These are phyloP conservation scores for Papilio machaon DNA, from an alignment of 1,140 invertebrate genomes.

Conservation along the genomic window DNA sequence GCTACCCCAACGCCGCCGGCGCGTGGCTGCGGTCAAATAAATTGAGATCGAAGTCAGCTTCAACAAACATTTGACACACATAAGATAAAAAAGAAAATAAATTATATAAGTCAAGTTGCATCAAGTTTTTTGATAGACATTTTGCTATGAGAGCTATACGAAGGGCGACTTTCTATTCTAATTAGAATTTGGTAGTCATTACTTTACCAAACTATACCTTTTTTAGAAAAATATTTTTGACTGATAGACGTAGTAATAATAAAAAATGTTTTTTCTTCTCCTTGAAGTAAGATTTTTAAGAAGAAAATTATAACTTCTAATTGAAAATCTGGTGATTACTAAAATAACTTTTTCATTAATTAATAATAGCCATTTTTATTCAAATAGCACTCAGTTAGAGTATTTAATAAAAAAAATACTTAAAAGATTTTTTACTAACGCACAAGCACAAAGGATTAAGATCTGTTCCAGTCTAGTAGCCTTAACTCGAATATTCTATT, in stretches of 20 bases:
- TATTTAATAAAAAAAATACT: not conserved
- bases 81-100: not conserved
- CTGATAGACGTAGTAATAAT: too few relatives aligned
- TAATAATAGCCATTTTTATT: too few relatives aligned
- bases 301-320: too few relatives aligned
- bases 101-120: not conserved
- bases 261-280: not conserved
- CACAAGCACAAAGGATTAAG: slow-evolving; percentile 14
- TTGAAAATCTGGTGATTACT: too few relatives aligned
- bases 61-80: not conserved
- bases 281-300: not conserved
- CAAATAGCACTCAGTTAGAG: not conserved
- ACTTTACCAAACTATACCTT: too few relatives aligned
- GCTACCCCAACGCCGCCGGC: not conserved
- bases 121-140: not conserved
- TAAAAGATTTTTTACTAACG: slow-evolving; percentile 4
- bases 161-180: too few relatives aligned
- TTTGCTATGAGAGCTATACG: not conserved
- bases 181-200: too few relatives aligned
- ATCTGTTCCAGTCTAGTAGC: slow-evolving; percentile 14
- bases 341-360: too few relatives aligned
- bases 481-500: slow-evolving; percentile 22
- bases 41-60: not conserved
- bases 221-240: too few relatives aligned
- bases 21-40: not conserved